Conservation (phyloP, 2,888 invertebrate species). For the Cetonia aurata region DNA sequence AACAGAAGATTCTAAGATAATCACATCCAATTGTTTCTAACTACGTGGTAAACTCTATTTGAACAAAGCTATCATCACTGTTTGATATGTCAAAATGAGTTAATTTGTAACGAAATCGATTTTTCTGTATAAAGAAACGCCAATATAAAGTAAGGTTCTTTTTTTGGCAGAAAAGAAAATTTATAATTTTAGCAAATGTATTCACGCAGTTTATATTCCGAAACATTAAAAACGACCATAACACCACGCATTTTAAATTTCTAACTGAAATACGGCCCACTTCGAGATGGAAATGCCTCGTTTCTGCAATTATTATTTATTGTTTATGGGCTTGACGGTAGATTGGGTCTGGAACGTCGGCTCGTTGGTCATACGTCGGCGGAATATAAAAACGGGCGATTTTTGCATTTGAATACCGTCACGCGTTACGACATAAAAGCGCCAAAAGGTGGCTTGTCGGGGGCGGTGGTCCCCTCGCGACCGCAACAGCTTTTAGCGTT, state of each 20-base stretch:
- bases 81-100: too few species aligned
- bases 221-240: constrained; percentile 4
- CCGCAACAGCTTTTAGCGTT: constrained; percentile 35
- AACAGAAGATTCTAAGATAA: too few species aligned
- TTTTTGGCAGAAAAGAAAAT: neutral
- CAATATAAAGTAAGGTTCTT: too few species aligned
- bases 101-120: too few species aligned
- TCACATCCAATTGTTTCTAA: too few species aligned
- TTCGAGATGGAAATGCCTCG: constrained; percentile 5
- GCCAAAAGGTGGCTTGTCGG: constrained; percentile 10
- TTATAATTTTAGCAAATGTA: constrained; percentile 3
- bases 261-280: constrained; percentile 6
- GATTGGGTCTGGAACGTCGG: constrained; percentile 15
- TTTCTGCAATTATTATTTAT: constrained; percentile 35
- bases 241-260: neutral
- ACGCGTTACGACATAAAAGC: constrained; percentile 24
- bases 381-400: constrained; percentile 32
- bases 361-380: constrained; percentile 20
- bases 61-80: too few species aligned
- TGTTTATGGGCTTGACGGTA: constrained; percentile 27
- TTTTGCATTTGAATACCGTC: constrained; percentile 35
- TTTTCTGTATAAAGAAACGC: too few species aligned
- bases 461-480: constrained; percentile 1
- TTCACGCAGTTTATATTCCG: neutral
- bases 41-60: too few species aligned